phyloP scores from a whole-genome alignment of 2,888 invertebrate genomes.

The Ochropleura plecta region DNA sequence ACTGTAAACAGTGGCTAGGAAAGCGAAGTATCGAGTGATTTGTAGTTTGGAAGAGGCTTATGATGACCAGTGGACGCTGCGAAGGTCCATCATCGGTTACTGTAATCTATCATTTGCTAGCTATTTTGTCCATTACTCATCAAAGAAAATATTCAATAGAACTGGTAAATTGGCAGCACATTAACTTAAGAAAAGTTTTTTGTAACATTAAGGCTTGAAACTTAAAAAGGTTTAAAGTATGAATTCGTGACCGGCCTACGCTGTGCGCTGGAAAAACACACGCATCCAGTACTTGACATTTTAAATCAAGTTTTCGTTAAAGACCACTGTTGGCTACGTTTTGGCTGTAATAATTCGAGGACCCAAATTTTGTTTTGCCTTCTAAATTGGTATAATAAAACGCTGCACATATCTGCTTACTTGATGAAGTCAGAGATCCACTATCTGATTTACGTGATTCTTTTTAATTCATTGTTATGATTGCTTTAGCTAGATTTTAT shows the following conservation, averaged over 20 bases:
- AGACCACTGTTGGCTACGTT: not conserved
- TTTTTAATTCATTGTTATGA: not conserved
- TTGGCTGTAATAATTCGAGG: not conserved
- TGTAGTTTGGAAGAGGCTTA: no score
- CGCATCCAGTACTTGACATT: slow-evolving; percentile 24
- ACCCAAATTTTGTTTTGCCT: not conserved
- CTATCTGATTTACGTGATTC: not conserved
- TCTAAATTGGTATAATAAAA: not conserved
- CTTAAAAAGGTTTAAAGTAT: slow-evolving; percentile 1
- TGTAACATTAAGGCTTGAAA: not conserved
- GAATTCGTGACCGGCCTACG: slow-evolving; percentile 8
- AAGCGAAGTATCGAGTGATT: no score
- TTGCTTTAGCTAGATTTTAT: not conserved
- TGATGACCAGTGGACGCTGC: not conserved
- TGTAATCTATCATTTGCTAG: not conserved
- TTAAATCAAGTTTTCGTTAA: slow-evolving; percentile 18
- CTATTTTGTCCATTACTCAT: not conserved
- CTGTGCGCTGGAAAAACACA: slow-evolving; percentile 7
- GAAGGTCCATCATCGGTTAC: not conserved
- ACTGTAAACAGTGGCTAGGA: no score
- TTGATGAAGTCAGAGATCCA: not conserved
- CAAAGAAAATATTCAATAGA: not conserved
- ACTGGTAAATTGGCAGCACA: not conserved
- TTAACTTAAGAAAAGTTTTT: not conserved
- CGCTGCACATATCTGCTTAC: not conserved